These are phyloP conservation scores for Drosophila arizonae DNA, from an alignment of 1,140 invertebrate species.

Conservation along the genomic window DNA sequence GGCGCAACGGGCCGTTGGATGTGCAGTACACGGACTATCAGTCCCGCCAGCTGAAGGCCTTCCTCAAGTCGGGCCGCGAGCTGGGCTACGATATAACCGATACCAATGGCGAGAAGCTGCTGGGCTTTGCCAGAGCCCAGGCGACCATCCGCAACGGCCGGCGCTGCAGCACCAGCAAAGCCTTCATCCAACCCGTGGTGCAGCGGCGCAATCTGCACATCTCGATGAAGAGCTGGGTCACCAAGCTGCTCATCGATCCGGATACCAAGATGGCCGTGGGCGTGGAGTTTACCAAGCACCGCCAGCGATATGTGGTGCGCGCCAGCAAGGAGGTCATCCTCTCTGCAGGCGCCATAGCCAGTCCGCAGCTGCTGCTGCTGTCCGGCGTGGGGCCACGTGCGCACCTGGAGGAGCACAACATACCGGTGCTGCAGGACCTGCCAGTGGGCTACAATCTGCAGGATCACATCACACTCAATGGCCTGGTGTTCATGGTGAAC, in stretches of 20 bases:
- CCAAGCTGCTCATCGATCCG: constrained; percentile 87
- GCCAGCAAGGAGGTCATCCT: constrained; percentile 91
- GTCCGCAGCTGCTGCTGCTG: constrained; percentile 91
- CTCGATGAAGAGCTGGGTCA: constrained; percentile 89
- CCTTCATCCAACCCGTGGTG: constrained; percentile 90
- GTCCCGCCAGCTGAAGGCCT: constrained; percentile 85
- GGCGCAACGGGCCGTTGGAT: constrained; percentile 87
- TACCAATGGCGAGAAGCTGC: constrained; percentile 86
- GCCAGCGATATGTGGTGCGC: constrained; percentile 85
- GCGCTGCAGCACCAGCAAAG: constrained; percentile 90
- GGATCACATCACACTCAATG: constrained; percentile 89
- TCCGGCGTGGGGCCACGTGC: constrained; percentile 91
- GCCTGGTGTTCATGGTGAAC: constrained; percentile 88
- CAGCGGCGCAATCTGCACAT: constrained; percentile 89
- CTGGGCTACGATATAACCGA: constrained; percentile 88
- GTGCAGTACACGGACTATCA: constrained; percentile 86
- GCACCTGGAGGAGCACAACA: constrained; percentile 85
- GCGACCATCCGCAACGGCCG: constrained; percentile 88
- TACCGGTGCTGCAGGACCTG: constrained; percentile 86
- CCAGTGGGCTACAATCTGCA: constrained; percentile 92
- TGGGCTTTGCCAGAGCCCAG: constrained; percentile 88
- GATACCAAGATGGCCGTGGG: constrained; percentile 83
- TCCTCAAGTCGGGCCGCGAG: constrained; percentile 88
- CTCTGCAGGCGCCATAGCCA: constrained; percentile 88
- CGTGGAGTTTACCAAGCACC: constrained; percentile 84